These are phyloP conservation scores for Taenioides sp. DNA, from an alignment of 2,797 vertebrate genomes.

Conservation along the genomic window DNA sequence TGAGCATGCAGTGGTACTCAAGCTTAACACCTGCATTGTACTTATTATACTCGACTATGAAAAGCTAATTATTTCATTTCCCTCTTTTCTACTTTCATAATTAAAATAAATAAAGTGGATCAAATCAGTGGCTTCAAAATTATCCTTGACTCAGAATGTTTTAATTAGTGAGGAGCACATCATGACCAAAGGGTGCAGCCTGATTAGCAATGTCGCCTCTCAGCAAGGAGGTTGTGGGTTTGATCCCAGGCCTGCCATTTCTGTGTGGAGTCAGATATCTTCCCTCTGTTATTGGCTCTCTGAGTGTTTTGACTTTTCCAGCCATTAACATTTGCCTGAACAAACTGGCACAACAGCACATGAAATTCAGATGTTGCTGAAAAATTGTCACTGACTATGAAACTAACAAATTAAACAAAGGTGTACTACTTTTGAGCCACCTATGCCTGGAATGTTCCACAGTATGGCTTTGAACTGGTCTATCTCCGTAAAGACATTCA, in stretches of 20 bases:
- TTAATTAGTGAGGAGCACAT: background rate
- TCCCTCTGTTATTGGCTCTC: background rate
- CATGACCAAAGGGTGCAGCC: background rate
- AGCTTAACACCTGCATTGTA: constrained; percentile 23
- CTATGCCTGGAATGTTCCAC: no score
- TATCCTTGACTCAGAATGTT: background rate
- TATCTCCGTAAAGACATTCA: no score
- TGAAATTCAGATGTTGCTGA: no score
- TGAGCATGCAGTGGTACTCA: constrained; percentile 7
- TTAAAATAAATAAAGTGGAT: constrained; percentile 4
- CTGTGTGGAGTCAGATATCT: background rate
- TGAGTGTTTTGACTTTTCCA: no score
- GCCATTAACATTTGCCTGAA: no score
- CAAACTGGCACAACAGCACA: no score
- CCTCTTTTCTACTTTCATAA: constrained; percentile 8
- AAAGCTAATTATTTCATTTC: background rate
- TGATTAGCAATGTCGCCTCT: background rate
- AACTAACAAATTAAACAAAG: no score
- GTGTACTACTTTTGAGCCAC: no score
- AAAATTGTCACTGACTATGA: no score
- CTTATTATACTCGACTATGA: constrained; percentile 16
- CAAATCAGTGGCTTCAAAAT: background rate
- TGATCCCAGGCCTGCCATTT: background rate
- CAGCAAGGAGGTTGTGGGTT: background rate
- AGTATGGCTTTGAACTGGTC: no score